These are phyloP conservation scores for Lichenostomus cassidix DNA, from an alignment of 2,113 vertebrate genomes.

Conservation along the genomic window DNA sequence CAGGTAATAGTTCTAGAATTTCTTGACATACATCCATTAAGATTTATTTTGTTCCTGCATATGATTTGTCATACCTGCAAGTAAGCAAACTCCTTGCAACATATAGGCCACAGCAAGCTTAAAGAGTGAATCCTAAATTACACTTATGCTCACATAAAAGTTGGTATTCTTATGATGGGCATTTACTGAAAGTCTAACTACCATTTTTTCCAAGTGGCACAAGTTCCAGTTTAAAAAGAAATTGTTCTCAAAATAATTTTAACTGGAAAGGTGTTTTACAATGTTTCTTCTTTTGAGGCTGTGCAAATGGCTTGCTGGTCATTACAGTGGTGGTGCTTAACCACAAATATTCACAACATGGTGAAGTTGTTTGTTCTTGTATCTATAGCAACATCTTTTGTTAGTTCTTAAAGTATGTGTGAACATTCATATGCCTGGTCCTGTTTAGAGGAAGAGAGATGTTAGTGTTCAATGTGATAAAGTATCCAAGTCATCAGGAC, in stretches of 20 bases:
- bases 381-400: not conserved
- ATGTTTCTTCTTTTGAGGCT: not conserved
- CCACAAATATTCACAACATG: not conserved
- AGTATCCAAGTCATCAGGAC: not conserved
- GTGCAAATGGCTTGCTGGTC: not conserved
- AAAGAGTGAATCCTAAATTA: not conserved
- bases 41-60: not conserved
- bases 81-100: not conserved
- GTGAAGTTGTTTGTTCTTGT: not conserved
- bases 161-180: not conserved
- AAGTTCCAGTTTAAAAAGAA: not conserved
- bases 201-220: not conserved
- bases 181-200: not conserved
- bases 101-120: not conserved
- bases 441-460: not conserved
- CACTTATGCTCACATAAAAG: fast-evolving
- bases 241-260: not conserved
- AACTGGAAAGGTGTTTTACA: not conserved
- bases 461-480: not conserved
- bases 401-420: not conserved
- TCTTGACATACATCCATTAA: not conserved
- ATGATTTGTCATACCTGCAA: not conserved
- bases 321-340: not conserved
- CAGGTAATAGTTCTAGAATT: constrained; percentile 74
- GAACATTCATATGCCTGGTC: not conserved